A percentile compares a stretch with the other conserved stretches of the same genome.
phyloP scores from a whole-genome alignment of 2,888 invertebrate genomes.

The Amphipyra tragopoginis region DNA sequence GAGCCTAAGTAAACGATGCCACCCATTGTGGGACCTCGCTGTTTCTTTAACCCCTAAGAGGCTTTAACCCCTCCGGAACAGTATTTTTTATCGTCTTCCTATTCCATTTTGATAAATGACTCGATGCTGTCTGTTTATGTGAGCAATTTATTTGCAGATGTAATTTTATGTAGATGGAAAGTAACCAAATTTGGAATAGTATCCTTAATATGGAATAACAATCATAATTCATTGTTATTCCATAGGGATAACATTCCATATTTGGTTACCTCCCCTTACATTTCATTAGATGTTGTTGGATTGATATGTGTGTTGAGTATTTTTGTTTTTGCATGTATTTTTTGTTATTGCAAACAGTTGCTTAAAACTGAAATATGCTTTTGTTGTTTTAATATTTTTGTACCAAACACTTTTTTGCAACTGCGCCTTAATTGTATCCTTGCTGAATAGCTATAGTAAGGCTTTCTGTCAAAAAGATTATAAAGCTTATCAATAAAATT shows the following conservation, averaged over 20 bases:
- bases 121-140: slow-evolving; percentile 43
- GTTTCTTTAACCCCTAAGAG: slow-evolving; percentile 52
- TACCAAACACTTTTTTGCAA: too few species aligned
- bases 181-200: too few species aligned
- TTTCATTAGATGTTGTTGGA: slow-evolving; percentile 28
- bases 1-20: slow-evolving; percentile 50
- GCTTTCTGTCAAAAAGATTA: too few species aligned
- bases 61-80: slow-evolving; percentile 47
- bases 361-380: neutral
- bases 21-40: slow-evolving; percentile 49
- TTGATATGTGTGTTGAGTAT: neutral
- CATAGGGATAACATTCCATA: too few species aligned
- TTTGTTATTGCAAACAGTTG: neutral
- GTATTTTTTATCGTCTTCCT: slow-evolving; percentile 60
- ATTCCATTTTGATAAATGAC: slow-evolving; percentile 63
- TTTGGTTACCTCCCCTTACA: too few species aligned
- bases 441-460: too few species aligned
- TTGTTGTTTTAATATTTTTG: too few species aligned
- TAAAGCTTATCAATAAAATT: too few species aligned
- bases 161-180: slow-evolving; percentile 22
- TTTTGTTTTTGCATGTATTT: slow-evolving; percentile 1
- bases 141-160: slow-evolving; percentile 28
- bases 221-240: too few species aligned
- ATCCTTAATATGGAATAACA: too few species aligned
- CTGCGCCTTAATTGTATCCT: too few species aligned